Base-by-base conservation (phyloP, 2,888 invertebrate genomes). In the Furcula furcula region DNA sequence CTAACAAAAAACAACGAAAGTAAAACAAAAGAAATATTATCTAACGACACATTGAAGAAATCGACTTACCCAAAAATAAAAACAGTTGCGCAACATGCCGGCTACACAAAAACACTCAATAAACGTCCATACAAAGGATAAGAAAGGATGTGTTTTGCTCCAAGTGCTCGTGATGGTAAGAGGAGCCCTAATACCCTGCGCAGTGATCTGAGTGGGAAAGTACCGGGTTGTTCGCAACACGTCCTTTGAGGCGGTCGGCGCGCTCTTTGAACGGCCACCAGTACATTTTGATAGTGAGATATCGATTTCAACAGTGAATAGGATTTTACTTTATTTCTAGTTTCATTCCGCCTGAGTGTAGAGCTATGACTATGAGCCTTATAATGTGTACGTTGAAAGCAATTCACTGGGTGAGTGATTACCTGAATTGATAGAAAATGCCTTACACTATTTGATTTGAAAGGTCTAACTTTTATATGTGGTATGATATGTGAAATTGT, bases 231-330 rank as follows among this genome's bases (percentile, higher is more conserved):
- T 78, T 67, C 50, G 43, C 39, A 65, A 68, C 68, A 68, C 64
- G 69, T 71, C 74, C 81, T 79, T 85, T 82, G 82, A 84, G 70
- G 65, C 63, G 70, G 66, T 54, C 61, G 55, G 47, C 55, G 58
- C 60, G 46, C 61, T 61, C 81, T 85, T 85, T 83, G 82, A 80
- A 65, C 60, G 56, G 52, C 43, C 69, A 50, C 61, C 63, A 65
- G 59, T 75, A 76, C 81, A 78, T 81, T 84, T 80, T 80, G 77
- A 83, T 84, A 84, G 69, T 64, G 54, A n/a, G n/a, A 56, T 78
- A 82, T 84, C 77, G 82, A 84, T 85, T 79, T 72, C 56, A 73
- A 65, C 65, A 52, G 59, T 76, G 76, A 81, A 83, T 77, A 77
- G 66, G 76, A 71, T 80, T 76, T 74, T 71, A 72, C 64, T 77